These are phyloP conservation scores for Xanthia togata DNA, from an alignment of 2,888 invertebrate species.

Conservation along the genomic window DNA sequence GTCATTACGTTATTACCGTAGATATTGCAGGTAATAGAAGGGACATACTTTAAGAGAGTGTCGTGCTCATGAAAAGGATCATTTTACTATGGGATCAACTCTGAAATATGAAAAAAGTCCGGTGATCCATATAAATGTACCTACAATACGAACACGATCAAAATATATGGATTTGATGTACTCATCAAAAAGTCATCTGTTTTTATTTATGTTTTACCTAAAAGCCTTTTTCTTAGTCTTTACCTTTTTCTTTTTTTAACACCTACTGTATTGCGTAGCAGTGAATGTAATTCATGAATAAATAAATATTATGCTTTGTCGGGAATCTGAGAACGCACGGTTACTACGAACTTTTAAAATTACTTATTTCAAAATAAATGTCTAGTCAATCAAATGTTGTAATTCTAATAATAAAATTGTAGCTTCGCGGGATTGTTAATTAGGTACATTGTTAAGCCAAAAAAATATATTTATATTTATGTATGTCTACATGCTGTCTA, in stretches of 20 bases:
- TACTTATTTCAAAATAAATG: neutral
- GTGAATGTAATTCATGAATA: neutral
- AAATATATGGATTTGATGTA: neutral
- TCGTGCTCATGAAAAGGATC: neutral
- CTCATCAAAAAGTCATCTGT: too few relatives aligned
- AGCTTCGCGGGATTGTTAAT: neutral
- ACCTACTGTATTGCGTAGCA: neutral
- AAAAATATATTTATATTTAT: slow-evolving; percentile 16
- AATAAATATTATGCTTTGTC: neutral
- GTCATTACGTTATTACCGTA: neutral
- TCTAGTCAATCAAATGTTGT: neutral
- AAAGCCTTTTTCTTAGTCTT: too few relatives aligned
- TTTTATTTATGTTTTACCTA: too few relatives aligned
- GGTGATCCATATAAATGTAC: neutral
- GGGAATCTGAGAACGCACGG: neutral
- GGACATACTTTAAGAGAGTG: too few relatives aligned
- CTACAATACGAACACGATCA: neutral
- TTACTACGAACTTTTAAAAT: too few relatives aligned
- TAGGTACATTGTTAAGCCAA: slow-evolving; percentile 1
- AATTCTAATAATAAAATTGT: neutral
- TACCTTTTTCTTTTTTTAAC: too few relatives aligned
- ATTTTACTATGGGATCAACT: neutral
- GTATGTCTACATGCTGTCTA: neutral
- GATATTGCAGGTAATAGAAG: neutral
- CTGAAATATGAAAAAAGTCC: neutral